Evolutionary conservation across 2,797 vertebrate species (phyloP).

Genomic region (Pseudochirops corinnae): DNA sequence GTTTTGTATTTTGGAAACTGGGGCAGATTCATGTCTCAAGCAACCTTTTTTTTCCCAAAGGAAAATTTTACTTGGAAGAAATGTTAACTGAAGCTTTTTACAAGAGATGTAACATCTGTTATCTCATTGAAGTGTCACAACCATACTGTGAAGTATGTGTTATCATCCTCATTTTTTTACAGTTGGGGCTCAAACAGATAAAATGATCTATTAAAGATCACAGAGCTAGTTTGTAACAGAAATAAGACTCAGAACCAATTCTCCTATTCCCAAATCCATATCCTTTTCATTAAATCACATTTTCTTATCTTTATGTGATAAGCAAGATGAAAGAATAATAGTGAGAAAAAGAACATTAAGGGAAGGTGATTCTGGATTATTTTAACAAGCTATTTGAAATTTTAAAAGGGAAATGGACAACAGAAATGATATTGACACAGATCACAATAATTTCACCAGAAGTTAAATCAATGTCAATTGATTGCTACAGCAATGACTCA

Average conservation of each 20-base stretch:
- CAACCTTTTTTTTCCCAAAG: neutral
- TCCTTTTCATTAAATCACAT: neutral
- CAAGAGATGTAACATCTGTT: neutral
- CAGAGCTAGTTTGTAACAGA: neutral
- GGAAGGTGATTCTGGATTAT: neutral
- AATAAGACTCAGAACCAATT: neutral
- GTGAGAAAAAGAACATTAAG: neutral
- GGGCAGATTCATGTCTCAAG: neutral
- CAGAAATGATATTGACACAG: neutral
- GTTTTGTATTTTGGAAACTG: neutral
- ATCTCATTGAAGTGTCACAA: conserved; percentile 48
- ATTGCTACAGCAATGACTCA: neutral
- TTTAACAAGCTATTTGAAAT: neutral
- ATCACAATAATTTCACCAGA: neutral
- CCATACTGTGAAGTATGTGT: conserved; percentile 1
- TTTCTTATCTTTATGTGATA: neutral
- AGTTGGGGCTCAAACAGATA: neutral
- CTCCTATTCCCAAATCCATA: neutral
- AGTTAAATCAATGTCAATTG: neutral
- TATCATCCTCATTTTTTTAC: conserved; percentile 30
- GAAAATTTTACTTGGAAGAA: neutral
- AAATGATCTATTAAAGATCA: conserved; percentile 8
- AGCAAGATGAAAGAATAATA: neutral
- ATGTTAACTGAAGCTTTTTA: neutral
- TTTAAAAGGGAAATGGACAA: neutral